Evolutionary conservation across 2,113 vertebrate species (phyloP).

Genomic region (Pedionomus torquatus): DNA sequence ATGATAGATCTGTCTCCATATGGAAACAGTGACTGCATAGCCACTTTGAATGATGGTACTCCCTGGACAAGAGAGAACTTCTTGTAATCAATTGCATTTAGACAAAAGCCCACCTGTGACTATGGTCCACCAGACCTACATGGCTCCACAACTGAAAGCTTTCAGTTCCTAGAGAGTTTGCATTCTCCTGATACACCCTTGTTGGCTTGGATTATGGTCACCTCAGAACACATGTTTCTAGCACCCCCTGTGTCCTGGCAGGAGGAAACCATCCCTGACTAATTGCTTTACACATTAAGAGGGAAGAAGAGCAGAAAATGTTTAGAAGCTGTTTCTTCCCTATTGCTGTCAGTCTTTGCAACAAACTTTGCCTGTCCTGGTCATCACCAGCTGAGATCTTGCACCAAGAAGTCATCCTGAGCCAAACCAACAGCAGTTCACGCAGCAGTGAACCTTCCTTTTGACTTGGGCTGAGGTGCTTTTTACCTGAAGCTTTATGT

Average conservation of each 20-base stretch:
- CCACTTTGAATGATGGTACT: background rate
- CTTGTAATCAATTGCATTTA: background rate
- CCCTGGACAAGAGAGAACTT: background rate
- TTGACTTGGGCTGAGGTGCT: background rate
- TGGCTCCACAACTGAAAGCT: background rate
- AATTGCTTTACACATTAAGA: background rate
- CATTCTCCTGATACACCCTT: background rate
- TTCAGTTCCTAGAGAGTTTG: background rate
- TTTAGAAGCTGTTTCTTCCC: background rate
- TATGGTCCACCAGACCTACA: background rate
- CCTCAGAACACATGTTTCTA: background rate
- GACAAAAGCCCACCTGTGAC: background rate
- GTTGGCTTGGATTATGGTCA: background rate
- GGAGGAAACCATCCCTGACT: background rate
- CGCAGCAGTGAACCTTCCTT: background rate
- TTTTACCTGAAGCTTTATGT: background rate
- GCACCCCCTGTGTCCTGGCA: background rate
- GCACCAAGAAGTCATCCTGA: background rate
- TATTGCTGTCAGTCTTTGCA: background rate
- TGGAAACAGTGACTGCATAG: background rate
- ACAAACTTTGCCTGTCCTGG: background rate
- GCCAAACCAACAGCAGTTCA: background rate
- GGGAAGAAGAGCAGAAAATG: background rate
- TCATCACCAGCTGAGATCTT: background rate
- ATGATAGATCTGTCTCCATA: background rate